phyloP scores from a whole-genome alignment of 2,888 invertebrate genomes.

The Hipparchia sbordonii region DNA sequence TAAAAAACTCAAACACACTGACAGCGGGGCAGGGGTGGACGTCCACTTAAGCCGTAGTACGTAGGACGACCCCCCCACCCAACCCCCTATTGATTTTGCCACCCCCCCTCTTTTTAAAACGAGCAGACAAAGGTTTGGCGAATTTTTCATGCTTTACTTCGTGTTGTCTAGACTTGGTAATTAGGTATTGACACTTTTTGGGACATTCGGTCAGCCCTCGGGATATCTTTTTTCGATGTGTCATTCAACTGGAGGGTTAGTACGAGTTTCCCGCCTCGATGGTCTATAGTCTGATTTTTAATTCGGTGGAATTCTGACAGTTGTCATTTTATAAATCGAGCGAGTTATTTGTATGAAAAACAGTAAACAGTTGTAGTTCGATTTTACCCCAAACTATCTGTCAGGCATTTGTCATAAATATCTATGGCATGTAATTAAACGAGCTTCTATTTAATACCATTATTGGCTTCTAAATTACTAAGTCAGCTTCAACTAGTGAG shows the following conservation, averaged over 20 bases:
- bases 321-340: no score
- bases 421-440: no score
- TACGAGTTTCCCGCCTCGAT: no score
- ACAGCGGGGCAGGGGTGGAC: slow-evolving; percentile 41
- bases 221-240: slow-evolving; percentile 2
- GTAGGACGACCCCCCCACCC: slow-evolving; percentile 51
- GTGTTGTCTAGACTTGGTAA: slow-evolving; percentile 43
- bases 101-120: slow-evolving; percentile 63
- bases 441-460: no score
- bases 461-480: no score
- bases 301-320: no score
- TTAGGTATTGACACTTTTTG: slow-evolving; percentile 39
- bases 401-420: no score
- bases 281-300: no score
- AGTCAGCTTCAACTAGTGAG: no score
- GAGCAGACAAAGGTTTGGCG: slow-evolving; percentile 65
- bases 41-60: slow-evolving; percentile 53
- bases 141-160: slow-evolving; percentile 47
- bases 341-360: no score
- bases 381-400: no score
- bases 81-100: slow-evolving; percentile 68
- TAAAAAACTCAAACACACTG: slow-evolving; percentile 42
- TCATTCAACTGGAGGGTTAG: not conserved
- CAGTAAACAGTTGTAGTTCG: no score
- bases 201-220: slow-evolving; percentile 14